Conservation (phyloP, 2,113 vertebrate species). For the Cavia aperea region DNA sequence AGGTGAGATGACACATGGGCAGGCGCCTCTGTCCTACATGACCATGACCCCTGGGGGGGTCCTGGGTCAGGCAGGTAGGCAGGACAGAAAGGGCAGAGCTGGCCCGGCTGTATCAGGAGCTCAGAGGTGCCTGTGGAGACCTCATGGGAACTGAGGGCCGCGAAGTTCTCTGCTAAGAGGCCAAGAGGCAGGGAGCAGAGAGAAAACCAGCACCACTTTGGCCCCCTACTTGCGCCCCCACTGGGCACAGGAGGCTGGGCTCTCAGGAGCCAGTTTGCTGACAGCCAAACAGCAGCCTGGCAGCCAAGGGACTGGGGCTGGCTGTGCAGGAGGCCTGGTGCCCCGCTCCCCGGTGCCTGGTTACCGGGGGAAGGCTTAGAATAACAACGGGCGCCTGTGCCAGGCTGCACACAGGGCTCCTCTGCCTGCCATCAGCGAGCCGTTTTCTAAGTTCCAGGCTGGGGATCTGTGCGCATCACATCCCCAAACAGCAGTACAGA, state of each 20-base stretch:
- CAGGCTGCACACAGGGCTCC: background rate
- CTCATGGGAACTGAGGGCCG: background rate
- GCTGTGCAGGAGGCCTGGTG: slow-evolving; percentile 34
- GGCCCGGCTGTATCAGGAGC: background rate
- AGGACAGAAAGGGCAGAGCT: background rate
- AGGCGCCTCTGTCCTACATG: background rate
- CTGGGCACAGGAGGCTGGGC: background rate
- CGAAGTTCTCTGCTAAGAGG: no score
- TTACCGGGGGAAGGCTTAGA: slow-evolving; percentile 41
- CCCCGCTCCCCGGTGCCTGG: slow-evolving; percentile 35
- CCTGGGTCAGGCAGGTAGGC: background rate
- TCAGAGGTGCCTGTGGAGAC: background rate
- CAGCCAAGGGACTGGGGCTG: background rate
- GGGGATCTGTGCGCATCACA: background rate
- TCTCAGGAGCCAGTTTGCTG: slow-evolving; percentile 14
- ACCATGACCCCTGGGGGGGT: background rate
- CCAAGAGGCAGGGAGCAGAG: background rate
- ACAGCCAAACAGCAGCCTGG: background rate
- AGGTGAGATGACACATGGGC: background rate
- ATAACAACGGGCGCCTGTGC: slow-evolving; percentile 41
- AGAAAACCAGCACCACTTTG: background rate
- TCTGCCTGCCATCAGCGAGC: background rate
- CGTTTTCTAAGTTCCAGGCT: background rate
- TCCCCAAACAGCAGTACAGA: background rate
- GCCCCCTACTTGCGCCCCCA: background rate